These are phyloP conservation scores for Heteractis magnifica DNA, from an alignment of 92 coral and sea anemone species.

Conservation along the genomic window DNA sequence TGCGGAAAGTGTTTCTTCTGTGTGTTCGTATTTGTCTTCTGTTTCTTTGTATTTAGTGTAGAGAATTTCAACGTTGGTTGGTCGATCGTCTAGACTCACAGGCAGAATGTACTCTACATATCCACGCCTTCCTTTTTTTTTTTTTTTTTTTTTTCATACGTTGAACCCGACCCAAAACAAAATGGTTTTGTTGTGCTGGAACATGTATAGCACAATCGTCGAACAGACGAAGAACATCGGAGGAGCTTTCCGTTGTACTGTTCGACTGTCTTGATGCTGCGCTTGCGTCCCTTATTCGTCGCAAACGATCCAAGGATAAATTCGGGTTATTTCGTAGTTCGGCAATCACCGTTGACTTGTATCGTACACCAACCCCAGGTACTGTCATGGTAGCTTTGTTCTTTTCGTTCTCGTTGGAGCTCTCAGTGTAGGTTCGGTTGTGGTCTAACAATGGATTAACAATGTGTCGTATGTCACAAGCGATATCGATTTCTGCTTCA, in stretches of 20 bases:
- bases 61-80: slow-evolving; percentile 43
- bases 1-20: neutral
- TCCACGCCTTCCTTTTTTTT: slow-evolving; percentile 51
- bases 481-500: slow-evolving; percentile 17
- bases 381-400: slow-evolving; percentile 39
- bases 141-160: no score
- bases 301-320: slow-evolving; percentile 42
- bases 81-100: slow-evolving; percentile 36
- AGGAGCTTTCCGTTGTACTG: slow-evolving; percentile 10
- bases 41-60: neutral
- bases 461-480: slow-evolving; percentile 41
- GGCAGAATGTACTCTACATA: slow-evolving; percentile 48
- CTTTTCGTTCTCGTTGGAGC: slow-evolving; percentile 18
- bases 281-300: slow-evolving; percentile 40
- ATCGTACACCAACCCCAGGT: slow-evolving; percentile 47
- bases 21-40: neutral
- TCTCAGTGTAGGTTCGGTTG: slow-evolving; percentile 10
- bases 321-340: slow-evolving; percentile 48
- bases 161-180: slow-evolving; percentile 43
- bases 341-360: slow-evolving; percentile 47
- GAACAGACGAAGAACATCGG: slow-evolving; percentile 37
- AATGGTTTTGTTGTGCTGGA: slow-evolving; percentile 1
- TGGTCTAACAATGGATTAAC: no score
- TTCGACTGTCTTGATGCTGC: slow-evolving; percentile 17
- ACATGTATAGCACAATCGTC: slow-evolving; percentile 53